Evolutionary conservation across 1,140 invertebrate species (phyloP), one percentile per base, ranked within the genome.

Genomic region (Diachasma alloeum): DNA sequence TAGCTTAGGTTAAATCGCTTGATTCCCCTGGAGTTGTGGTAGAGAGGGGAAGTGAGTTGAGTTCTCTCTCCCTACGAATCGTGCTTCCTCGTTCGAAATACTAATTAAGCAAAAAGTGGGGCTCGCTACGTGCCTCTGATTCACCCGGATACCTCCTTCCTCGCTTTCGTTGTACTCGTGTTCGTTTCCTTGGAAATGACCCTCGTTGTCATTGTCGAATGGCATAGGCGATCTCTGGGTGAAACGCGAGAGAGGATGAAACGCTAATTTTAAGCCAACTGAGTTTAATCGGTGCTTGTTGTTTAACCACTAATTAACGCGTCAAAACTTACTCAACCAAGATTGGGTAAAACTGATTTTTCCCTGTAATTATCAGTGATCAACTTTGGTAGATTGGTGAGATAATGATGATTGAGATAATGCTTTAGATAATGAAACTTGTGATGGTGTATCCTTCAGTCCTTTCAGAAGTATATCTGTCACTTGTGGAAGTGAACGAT

Each of bases 41-140:
- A 46, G 24, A 42, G 26, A 53, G 31, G 71, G 42, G 24, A 56
- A 71, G 56, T 53, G 46, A 48, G 39, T 31, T 53, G 26, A 56
- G 9, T 48, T 63, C 46, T 59, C 59, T 63, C 72, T 75, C 59
- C 53, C 24, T 56, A 46, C 53, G 44, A 67, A 71, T 76, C 67
- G 74, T 76, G 68, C 74, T 76, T 63, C 48, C 67, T 70, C 67
- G 74, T 71, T 76, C 68, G 68, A 76, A 76, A 76, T 76, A 76
- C 74, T 76, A 76, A 76, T 76, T 76, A 76, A 56, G 74, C 74
- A 76, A 76, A 76, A 76, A 76, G 74, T 76, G 26, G 46, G 48
- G 56, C 19, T 76, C 46, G 36, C 67, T 70, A 76, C 74, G 74
- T 76, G 74, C 74, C 68, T 24, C 48, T 36, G 59, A 53, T 46